Percentiles rank a stretch among this genome's conserved stretches.
Evolutionary conservation across 1,140 invertebrate genomes (phyloP).

Genomic region (Palaemon carinicauda): DNA sequence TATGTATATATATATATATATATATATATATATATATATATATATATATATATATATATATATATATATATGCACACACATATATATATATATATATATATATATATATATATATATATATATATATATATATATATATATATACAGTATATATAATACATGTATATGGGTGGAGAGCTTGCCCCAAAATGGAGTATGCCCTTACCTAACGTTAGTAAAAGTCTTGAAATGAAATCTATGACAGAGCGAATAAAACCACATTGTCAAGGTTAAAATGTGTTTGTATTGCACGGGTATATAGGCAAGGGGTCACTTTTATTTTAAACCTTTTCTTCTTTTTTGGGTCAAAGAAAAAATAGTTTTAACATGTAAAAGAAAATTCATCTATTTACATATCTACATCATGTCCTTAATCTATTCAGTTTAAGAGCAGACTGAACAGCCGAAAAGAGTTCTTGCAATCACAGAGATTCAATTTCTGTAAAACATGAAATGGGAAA

Average conservation of each 20-base stretch:
- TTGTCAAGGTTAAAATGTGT: not conserved
- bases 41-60: no score
- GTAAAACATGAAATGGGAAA: no score
- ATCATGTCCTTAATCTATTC: not conserved
- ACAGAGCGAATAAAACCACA: not conserved
- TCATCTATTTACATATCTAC: constrained; percentile 43
- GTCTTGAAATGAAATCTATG: not conserved
- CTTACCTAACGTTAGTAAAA: not conserved
- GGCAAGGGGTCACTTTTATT: not conserved
- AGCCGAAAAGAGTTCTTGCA: no score
- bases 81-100: no score
- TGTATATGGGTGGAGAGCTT: no score
- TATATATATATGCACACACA: no score
- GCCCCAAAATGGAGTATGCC: not conserved
- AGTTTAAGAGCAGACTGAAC: not conserved
- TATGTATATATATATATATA: no score
- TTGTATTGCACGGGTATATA: not conserved
- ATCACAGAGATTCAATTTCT: no score
- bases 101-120: no score
- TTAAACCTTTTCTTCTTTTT: not conserved
- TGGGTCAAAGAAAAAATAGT: not conserved
- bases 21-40: no score
- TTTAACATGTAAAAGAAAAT: not conserved
- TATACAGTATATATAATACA: no score
- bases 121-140: no score